Conservation (phyloP, 2,113 vertebrate genomes). For the Origma solitaria region DNA sequence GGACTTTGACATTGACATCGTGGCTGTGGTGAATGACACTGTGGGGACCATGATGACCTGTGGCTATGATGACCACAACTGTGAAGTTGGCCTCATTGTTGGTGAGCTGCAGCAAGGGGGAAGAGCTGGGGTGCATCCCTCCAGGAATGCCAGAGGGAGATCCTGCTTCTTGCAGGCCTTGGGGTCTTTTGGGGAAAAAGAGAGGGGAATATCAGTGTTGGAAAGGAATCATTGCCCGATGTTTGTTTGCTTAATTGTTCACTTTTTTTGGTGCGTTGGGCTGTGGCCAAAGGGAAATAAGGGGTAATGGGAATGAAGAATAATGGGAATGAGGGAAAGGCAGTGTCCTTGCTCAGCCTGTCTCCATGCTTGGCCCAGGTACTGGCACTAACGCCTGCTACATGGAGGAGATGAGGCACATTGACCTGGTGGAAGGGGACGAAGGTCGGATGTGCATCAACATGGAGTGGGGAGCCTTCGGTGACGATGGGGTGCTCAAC, state of each 20-base stretch:
- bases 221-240: not conserved
- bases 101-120: conserved; percentile 73
- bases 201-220: not conserved
- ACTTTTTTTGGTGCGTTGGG: rapidly evolving
- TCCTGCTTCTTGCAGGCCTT: not conserved
- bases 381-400: conserved; percentile 95
- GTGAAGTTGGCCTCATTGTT: conserved; percentile 94
- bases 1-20: conserved; percentile 94
- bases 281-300: not conserved
- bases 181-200: not conserved
- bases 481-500: conserved; percentile 83
- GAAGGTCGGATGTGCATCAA: conserved; percentile 97
- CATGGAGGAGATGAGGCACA: conserved; percentile 97
- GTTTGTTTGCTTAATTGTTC: not conserved
- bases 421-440: conserved; percentile 89
- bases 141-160: not conserved
- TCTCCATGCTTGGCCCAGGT: conserved; percentile 62
- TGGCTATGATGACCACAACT: conserved; percentile 92
- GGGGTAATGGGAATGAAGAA: not conserved
- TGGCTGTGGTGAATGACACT: conserved; percentile 93
- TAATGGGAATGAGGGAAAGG: not conserved
- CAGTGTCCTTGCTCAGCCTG: rapidly evolving
- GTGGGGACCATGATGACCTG: conserved; percentile 99
- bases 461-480: conserved; percentile 97
- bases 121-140: not conserved